Evolutionary conservation across 2,797 vertebrate genomes (phyloP), one percentile per base, ranked within the genome.

Genomic region (Eremophila alpestris): DNA sequence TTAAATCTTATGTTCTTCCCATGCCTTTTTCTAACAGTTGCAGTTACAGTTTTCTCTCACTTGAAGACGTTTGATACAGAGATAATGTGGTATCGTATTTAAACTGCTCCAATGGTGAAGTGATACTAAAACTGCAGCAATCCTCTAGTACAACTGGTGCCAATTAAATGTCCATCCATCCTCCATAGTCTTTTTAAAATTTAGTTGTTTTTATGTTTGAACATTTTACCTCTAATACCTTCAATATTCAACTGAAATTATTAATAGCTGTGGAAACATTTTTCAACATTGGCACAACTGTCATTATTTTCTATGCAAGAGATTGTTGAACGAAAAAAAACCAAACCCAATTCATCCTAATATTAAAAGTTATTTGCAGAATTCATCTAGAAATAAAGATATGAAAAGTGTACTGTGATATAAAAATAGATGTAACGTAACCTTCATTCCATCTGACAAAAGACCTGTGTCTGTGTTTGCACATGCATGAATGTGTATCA

Each of bases 401-500:
- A 52, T 27, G 4, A 8, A 46, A 48, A 59, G 2, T 77, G 4
- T 13, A 84, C 87, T 59, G 24, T 18, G 13, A 55, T 43, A 7
- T 30, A 36, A 69, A 64, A 76, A 22, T 22, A 36, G 32, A 38
- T 52, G 12, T 5, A 76, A 49, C 55, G 5, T 23, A 52, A 10
- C 5, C 19, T 73, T 87, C 16, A 29, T 46, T 94, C 15, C 20
- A 43, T 11, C 48, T 65, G 23, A 89, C 69, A 40, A 83, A 75
- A 58, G 26, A 23, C 34, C 7, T 26, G 6, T 75, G 18, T 68
- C 18, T 60, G 2, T 41, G 11, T 27, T 67, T 48, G 41, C 41
- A 75, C 2, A 6, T 0, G 2, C 24, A 40, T 1, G 2, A 3
- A 9, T 0, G 1, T 34, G 16, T 48, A 38, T 73, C 18, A 41